A percentile compares a stretch with the other conserved stretches of the same genome.
These are phyloP conservation scores for Lasiommata megera DNA, from an alignment of 2,888 invertebrate genomes.

Conservation along the genomic window DNA sequence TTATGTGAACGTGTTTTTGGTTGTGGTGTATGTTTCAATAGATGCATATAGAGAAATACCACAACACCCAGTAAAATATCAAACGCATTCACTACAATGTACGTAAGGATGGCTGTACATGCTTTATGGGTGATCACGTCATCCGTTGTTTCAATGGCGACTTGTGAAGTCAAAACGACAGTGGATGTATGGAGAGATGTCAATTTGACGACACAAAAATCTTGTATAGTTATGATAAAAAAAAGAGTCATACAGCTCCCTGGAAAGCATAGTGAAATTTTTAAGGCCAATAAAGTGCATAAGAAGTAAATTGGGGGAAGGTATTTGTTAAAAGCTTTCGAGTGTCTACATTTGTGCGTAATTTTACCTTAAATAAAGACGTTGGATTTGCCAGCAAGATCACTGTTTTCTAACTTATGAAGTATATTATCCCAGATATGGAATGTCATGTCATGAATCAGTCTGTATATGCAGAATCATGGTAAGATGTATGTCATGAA, in stretches of 20 bases:
- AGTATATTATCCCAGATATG: not conserved
- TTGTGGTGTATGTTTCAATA: conserved; percentile 43
- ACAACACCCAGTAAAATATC: conserved; percentile 63
- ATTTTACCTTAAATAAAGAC: no score
- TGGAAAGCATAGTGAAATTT: conserved; percentile 52
- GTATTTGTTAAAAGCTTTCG: not conserved
- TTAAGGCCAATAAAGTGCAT: conserved; percentile 43
- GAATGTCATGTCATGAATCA: not conserved
- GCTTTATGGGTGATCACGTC: conserved; percentile 44
- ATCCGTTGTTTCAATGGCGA: not conserved
- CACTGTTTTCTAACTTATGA: no score
- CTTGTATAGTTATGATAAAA: no score
- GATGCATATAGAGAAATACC: conserved; percentile 37
- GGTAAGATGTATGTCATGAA: not conserved
- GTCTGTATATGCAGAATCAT: no score
- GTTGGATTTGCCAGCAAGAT: no score
- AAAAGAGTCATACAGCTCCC: conserved; percentile 25
- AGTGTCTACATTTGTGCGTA: no score
- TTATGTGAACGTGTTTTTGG: conserved; percentile 49
- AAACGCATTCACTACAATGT: conserved; percentile 51
- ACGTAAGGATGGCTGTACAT: conserved; percentile 46
- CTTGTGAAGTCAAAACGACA: conserved; percentile 15
- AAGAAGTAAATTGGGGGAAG: conserved; percentile 38
- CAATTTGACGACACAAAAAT: no score
- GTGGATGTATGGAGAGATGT: no score